Base-by-base conservation (phyloP, 1,140 invertebrate species). In the Eumeta japonica region DNA sequence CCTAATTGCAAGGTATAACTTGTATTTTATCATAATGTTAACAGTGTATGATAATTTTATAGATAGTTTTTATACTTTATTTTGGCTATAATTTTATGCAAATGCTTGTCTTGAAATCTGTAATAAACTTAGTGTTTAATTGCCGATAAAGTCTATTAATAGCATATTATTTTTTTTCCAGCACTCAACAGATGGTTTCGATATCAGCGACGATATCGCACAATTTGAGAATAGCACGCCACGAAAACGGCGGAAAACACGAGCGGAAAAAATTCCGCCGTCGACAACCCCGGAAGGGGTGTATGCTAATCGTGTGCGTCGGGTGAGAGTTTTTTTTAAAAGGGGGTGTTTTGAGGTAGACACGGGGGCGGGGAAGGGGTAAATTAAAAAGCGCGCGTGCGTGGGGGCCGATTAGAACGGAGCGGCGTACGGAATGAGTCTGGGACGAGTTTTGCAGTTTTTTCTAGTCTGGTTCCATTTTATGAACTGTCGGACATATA, bases 311-410 rank as follows among this genome's bases (percentile, higher is more conserved):
- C 62, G 62, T 57, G 64, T 61, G 58, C 63, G 52, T 54, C 43
- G 54, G 59, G 50, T 41, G 57, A 62, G 63, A 61, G 66, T 70
- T 42, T 68, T 68, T 73, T 68, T 60, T 63, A n/a, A n/a, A n/a
- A n/a, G n/a, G n/a, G 62, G 64, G 65, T 45, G 5, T 24, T 24
- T 24, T 5, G 20, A 24, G 20, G 20, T 24, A 5, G 20, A n/a
- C 5, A n/a, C 35, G 40, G 50, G 57, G 55, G 56, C 48, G 41
- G 47, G 60, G 64, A 58, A 64, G 64, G 64, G 64, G 64, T 66
- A 73, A 73, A 71, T 73, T 70, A 68, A 63, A 68, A 66, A 50
- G 58, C 66, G 68, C 68, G 68, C 68, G 64, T 70, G 68, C 68
- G 68, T 66, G 63, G 58, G 61, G 58, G 52, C 57, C 68, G 68